Evolutionary conservation across 2,888 invertebrate genomes (phyloP), one percentile per base, ranked within the genome.

Genomic region (Rhopalosiphum nymphaeae): DNA sequence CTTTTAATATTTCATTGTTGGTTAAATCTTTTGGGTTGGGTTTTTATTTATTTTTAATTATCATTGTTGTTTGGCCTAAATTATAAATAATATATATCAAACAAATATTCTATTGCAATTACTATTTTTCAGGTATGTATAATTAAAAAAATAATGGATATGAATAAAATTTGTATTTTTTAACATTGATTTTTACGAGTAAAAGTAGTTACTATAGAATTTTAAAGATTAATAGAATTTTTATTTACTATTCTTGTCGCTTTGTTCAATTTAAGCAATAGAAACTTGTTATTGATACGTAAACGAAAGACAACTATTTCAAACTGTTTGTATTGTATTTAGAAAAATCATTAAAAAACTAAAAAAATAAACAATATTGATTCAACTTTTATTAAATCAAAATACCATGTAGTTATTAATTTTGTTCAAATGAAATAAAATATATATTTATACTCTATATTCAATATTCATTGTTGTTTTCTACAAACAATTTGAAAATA

Each of bases 331-430:
- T 49, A 61, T 42, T 87, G 21, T 16, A 26, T 36, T n/a, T 53
- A 26, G 36, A 85, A 91, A 91, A 91, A 42, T n/a, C n/a, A 91
- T 53, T 61, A 26, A 86, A 92, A 56, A 61, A 61, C n/a, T 61
- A 57, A 36, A 86, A 85, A 57, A 85, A 36, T 86, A 46, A 61
- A 61, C 46, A 57, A 57, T 86, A 91, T 86, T 42, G 42, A 88
- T 56, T 91, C 16, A 56, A 49, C 5, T 67, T 13, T 46, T 67
- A 67, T 46, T 90, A 67, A 49, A 67, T 36, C 7, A 67, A 90
- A 90, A 42, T 3, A 67, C 67, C 67, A 11, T 29, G 11, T 13
- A 61, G 13, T 11, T 61, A 61, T 13, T 61, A 0, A 61, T 61
- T n/a, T 67, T 67, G 4, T 67, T 29, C n/a, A 67, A 67, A 67